These are phyloP conservation scores for Eclectus roratus DNA, from an alignment of 2,113 vertebrate genomes.

Conservation along the genomic window DNA sequence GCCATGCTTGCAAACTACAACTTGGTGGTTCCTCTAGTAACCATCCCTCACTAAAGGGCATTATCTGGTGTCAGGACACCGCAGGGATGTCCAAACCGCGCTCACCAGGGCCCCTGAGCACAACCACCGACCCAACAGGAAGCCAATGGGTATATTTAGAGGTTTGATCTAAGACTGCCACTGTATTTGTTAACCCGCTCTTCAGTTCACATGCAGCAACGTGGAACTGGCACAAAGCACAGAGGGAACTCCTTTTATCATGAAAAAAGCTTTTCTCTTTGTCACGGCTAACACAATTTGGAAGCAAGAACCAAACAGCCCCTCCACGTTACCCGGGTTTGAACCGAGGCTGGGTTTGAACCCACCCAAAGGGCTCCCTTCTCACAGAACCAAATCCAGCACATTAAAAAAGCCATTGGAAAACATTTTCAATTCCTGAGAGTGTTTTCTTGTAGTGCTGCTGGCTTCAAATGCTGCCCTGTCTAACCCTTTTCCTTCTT, in stretches of 20 bases:
- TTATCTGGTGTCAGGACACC: rapidly evolving
- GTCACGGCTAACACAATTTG: rapidly evolving
- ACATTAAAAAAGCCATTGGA: rapidly evolving
- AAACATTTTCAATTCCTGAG: neutral
- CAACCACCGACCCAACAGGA: neutral
- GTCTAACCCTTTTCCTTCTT: neutral
- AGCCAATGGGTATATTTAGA: neutral
- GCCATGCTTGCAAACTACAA: neutral
- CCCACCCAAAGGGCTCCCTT: rapidly evolving
- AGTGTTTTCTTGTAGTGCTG: neutral
- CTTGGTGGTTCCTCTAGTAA: too few relatives aligned
- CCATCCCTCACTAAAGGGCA: neutral
- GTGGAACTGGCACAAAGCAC: neutral
- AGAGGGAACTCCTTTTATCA: rapidly evolving
- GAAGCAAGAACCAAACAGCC: rapidly evolving
- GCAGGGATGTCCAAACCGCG: rapidly evolving
- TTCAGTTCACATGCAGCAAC: rapidly evolving
- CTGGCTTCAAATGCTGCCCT: neutral
- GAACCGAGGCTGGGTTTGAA: neutral
- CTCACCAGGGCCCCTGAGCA: neutral
- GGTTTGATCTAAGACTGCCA: neutral
- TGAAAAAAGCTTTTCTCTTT: neutral
- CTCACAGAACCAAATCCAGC: neutral
- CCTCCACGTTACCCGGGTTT: rapidly evolving
- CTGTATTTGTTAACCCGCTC: rapidly evolving